Conservation (phyloP, 2,797 vertebrate genomes). For the Knipowitschia caucasica region DNA sequence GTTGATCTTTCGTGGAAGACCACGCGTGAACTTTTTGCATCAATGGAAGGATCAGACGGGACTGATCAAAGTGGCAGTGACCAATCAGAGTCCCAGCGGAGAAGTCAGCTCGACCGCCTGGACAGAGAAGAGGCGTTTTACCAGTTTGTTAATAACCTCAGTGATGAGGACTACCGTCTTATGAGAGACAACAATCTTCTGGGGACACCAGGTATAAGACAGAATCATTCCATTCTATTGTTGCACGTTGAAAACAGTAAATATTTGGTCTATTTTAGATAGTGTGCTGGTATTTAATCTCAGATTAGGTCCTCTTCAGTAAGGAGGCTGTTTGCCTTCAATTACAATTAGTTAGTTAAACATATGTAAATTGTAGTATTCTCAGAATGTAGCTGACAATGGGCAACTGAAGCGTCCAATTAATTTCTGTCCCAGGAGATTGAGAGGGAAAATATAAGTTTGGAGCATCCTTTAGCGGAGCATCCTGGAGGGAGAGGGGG, state of each 20-base stretch:
- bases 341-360: background rate
- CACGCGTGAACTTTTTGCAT: constrained; percentile 43
- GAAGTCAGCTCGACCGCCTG: constrained; percentile 90
- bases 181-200: constrained; percentile 99
- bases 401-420: constrained; percentile 54
- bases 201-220: constrained; percentile 84
- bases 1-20: constrained; percentile 50
- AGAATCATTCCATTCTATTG: background rate
- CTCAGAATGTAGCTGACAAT: constrained; percentile 22
- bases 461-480: constrained; percentile 66
- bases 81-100: constrained; percentile 89
- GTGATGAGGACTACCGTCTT: constrained; percentile 96
- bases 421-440: constrained; percentile 71
- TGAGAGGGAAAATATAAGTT: constrained; percentile 65
- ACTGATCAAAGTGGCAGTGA: constrained; percentile 87
- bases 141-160: constrained; percentile 98
- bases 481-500: constrained; percentile 58
- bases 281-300: background rate
- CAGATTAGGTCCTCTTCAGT: background rate
- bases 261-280: background rate
- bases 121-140: constrained; percentile 97
- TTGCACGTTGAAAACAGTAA: background rate
- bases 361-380: constrained; percentile 36
- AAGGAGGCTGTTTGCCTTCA: background rate
- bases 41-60: constrained; percentile 90